Evolutionary conservation across 2,888 invertebrate genomes (phyloP), one percentile per base, ranked within the genome.

Genomic region (Aleiodes leptofemur): DNA sequence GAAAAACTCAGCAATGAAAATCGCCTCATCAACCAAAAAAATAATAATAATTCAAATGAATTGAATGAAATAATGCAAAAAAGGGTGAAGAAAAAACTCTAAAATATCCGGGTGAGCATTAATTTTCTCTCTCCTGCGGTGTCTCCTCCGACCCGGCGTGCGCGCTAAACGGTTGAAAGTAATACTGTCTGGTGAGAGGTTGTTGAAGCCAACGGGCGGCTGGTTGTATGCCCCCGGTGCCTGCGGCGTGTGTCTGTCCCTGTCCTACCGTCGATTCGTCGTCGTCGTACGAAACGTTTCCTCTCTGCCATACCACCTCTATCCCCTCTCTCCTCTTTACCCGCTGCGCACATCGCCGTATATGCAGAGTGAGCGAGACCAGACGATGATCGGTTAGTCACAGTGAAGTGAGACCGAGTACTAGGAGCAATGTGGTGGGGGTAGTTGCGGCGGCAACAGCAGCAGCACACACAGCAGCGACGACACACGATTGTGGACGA

Each of bases 181-280:
- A 86, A 85, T 86, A 86, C 86, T 84, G 84, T 85, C 85, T 84
- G 83, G 86, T 83, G 86, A 86, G 85, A 86, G 85, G 83, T 83
- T 84, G 85, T 83, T 85, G 85, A 82, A 83, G 83, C 84, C 83
- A 82, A 82, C 80, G 80, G 79, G 79, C 80, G 78, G 73, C 75
- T 77, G 77, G 78, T 78, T 79, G 76, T 76, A 77, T 75, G 76
- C 74, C 73, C 43, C 68, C 57, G 50, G 59, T 73, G 76, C 74
- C 76, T 73, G 71, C 73, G 77, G 72, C 69, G 59, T 64, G 69
- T 72, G 76, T 73, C 78, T 69, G 70, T 74, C 76, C 61, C 76
- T 76, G 78, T 78, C 72, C 74, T 76, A 73, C 77, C 76, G 76
- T 78, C 74, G 73, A 74, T 79, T 77, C 76, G 72, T 75, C 77